Evolutionary conservation across 2,888 invertebrate genomes (phyloP), one percentile per base, ranked within the genome.

Genomic region (Agrochola macilenta): DNA sequence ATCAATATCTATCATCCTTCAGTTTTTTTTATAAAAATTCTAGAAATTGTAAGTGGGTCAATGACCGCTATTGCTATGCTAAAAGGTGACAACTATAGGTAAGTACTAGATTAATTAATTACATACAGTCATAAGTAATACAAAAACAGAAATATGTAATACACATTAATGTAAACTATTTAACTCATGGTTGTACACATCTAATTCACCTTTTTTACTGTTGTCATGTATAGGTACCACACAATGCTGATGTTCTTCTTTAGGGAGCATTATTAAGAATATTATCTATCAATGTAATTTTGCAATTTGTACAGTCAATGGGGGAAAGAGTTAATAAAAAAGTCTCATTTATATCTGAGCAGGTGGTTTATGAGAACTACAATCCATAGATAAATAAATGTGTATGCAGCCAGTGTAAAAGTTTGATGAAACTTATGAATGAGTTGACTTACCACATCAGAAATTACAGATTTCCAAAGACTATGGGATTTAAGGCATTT

Each of bases 401-500:
- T 9, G 0, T 52, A 30, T 5, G 26, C 9, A 9, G 3, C 20
- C 17, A 23, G 23, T 39, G 8, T 12, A 58, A 58, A 46, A 39
- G 7, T 8, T 39, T 4, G 2, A 30, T 43, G 14, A 1, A 8
- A 20, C 30, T 57, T n/a, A 58, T 30, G 3, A 46, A 23, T 43
- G 3, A n/a, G 5, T 26, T 69, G 8, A 79, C 87, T 83, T 72
- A 87, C 89, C 77, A 63, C 76, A 73, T 80, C 61, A 35, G n/a
- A 46, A 23, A 69, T 58, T 5, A 87, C 52, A 8, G 89, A 87
- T 83, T 90, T 90, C 93, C 93, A 94, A 73, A 92, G 81, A 9
- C 78, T 66, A 79, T 93, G 88, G 8, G 94, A 91, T 80, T 90
- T 86, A 0, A 78, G 78, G 57, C 93, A 93, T 80, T 89, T 87